Conservation (phyloP, 2,113 vertebrate species). For the Peromyscus californicus region DNA sequence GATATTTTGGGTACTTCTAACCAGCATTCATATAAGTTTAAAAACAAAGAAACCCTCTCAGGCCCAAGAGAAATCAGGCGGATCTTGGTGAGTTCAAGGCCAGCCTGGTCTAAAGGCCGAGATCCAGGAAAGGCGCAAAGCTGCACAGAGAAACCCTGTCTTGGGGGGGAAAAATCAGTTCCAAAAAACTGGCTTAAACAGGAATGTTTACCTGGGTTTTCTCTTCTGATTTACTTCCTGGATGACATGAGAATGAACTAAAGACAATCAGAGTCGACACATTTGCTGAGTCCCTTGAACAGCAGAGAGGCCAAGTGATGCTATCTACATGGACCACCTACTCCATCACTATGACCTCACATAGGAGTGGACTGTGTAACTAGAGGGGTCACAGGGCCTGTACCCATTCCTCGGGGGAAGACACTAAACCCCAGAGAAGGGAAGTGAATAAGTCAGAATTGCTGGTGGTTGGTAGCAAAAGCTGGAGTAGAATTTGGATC, state of each 20-base stretch:
- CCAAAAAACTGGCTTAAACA: constrained; percentile 59
- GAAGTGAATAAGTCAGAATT: constrained; percentile 13
- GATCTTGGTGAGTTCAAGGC: too few species aligned
- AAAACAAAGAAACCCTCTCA: not conserved
- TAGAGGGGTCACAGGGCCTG: not conserved
- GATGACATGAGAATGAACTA: constrained; percentile 61
- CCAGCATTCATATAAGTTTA: not conserved
- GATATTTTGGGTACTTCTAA: constrained; percentile 3
- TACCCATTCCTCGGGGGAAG: constrained; percentile 23
- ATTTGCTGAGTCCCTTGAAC: not conserved
- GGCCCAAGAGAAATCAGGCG: not conserved
- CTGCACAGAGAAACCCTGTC: too few species aligned
- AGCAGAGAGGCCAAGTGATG: not conserved
- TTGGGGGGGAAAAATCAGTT: constrained; percentile 55
- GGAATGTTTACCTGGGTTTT: constrained; percentile 69
- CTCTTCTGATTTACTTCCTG: constrained; percentile 65
- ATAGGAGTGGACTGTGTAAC: not conserved
- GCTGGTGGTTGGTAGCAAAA: not conserved
- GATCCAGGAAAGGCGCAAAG: too few species aligned
- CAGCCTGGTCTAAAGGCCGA: too few species aligned
- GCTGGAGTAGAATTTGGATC: not conserved
- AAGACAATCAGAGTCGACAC: constrained; percentile 53
- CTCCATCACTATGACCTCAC: not conserved
- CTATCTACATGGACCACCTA: not conserved
- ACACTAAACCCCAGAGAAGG: not conserved